Conservation (phyloP, 92 coral and sea anemone species). For the Paramuricea clavata region DNA sequence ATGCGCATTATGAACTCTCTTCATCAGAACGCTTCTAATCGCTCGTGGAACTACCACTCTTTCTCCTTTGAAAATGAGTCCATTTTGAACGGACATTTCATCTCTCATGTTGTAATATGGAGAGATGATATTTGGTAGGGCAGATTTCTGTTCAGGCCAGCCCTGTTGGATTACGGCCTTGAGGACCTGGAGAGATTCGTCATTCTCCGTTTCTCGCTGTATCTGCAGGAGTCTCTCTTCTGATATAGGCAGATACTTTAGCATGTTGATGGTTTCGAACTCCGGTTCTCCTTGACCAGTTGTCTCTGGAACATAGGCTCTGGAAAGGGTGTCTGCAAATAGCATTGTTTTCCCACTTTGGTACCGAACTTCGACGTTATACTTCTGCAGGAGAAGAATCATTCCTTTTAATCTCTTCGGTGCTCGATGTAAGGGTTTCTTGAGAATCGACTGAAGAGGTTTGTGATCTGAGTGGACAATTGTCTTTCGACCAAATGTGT, state of each 20-base stretch:
- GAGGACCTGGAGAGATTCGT: no score
- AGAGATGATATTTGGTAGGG: constrained; percentile 30
- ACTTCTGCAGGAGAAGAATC: background rate
- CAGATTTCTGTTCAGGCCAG: constrained; percentile 45
- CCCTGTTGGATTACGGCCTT: no score
- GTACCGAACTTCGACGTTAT: constrained; percentile 4
- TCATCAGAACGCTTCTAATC: constrained; percentile 39
- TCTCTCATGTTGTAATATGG: no score
- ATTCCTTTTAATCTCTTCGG: constrained; percentile 24
- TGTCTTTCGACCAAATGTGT: constrained; percentile 16
- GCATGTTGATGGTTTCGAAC: no score
- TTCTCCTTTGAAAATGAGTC: no score
- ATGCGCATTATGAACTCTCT: constrained; percentile 55
- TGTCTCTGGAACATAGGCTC: no score
- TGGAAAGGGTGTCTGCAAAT: constrained; percentile 11
- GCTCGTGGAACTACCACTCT: constrained; percentile 56
- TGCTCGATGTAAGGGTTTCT: constrained; percentile 25
- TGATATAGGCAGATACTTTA: no score
- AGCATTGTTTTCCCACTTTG: background rate
- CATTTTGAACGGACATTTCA: no score
- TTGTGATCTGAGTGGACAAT: constrained; percentile 3
- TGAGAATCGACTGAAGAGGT: constrained; percentile 17
- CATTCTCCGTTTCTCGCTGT: no score
- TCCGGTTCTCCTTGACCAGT: no score
- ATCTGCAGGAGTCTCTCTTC: no score